Conservation (phyloP, 2,888 invertebrate species). For the Clostera curtula region DNA sequence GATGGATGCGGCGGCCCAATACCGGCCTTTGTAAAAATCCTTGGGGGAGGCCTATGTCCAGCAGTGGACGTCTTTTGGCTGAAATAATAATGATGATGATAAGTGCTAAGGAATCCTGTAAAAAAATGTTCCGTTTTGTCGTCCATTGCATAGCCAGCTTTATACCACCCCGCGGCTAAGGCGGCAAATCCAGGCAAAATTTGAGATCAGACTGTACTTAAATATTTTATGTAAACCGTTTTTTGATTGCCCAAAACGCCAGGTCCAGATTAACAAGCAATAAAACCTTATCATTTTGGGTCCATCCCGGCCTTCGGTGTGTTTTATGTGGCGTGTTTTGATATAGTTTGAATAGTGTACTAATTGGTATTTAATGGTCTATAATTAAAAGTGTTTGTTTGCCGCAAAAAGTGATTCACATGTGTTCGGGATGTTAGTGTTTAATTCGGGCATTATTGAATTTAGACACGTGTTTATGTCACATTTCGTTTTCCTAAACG, state of each 20-base stretch:
- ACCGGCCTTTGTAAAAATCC: too few relatives aligned
- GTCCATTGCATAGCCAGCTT: slow-evolving; percentile 25
- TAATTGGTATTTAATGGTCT: slow-evolving; percentile 52
- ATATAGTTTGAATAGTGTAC: slow-evolving; percentile 51
- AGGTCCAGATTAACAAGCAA: slow-evolving; percentile 33
- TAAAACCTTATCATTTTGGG: slow-evolving; percentile 33
- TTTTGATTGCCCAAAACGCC: slow-evolving; percentile 34
- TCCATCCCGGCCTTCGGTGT: slow-evolving; percentile 15
- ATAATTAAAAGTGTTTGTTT: slow-evolving; percentile 18
- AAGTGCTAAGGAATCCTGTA: too few relatives aligned
- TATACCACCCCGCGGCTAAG: slow-evolving; percentile 24
- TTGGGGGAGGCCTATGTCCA: too few relatives aligned
- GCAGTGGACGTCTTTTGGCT: too few relatives aligned
- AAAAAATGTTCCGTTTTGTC: slow-evolving; percentile 1
- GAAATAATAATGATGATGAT: too few relatives aligned
- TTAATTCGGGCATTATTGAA: too few relatives aligned
- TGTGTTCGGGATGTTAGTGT: too few relatives aligned
- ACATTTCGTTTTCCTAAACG: too few relatives aligned
- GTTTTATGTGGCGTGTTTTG: slow-evolving; percentile 21
- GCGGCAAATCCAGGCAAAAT: slow-evolving; percentile 67
- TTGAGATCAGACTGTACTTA: slow-evolving; percentile 62
- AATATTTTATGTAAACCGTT: slow-evolving; percentile 41
- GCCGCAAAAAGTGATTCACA: slow-evolving; percentile 14
- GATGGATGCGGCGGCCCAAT: too few relatives aligned
- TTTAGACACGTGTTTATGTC: too few relatives aligned